Percentiles rank a stretch among this genome's conserved stretches.
phyloP scores from a whole-genome alignment of 37 sponge, comb jelly and placozoan species.

The Chondrilla cf. caribensis region DNA sequence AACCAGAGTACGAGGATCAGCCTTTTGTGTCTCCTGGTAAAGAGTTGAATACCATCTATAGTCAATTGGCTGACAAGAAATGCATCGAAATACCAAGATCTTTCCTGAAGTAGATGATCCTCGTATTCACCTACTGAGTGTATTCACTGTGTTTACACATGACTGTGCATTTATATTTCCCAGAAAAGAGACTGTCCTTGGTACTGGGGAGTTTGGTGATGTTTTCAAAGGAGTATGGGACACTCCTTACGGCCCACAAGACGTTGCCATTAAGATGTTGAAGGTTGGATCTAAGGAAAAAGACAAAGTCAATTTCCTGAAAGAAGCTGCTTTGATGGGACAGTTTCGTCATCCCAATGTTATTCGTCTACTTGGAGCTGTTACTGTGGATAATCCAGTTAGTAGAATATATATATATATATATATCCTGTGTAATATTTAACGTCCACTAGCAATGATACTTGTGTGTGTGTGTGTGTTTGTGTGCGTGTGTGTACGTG shows the following conservation, averaged over 20 bases:
- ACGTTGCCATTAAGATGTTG: conserved; percentile 2
- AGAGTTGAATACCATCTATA: background rate
- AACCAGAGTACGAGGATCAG: no score
- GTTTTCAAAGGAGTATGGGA: conserved; percentile 11
- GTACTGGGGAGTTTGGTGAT: background rate
- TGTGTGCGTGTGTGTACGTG: no score
- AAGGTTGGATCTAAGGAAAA: background rate
- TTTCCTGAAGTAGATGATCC: background rate
- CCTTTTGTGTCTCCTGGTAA: background rate
- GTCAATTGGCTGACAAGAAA: background rate
- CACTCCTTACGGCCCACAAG: background rate
- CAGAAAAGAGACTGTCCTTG: background rate
- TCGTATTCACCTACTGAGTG: background rate
- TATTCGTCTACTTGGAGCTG: background rate
- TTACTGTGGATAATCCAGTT: background rate
- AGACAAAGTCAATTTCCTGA: background rate
- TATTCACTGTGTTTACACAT: background rate
- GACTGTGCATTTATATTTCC: background rate
- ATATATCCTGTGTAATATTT: no score
- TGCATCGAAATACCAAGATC: conserved; percentile 5
- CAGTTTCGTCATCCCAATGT: background rate
- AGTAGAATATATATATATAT: background rate
- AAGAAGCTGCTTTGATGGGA: background rate
- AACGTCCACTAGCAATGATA: no score
- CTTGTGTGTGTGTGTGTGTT: no score